Conservation (phyloP, 2,797 vertebrate genomes). For the Lacerta agilis region DNA sequence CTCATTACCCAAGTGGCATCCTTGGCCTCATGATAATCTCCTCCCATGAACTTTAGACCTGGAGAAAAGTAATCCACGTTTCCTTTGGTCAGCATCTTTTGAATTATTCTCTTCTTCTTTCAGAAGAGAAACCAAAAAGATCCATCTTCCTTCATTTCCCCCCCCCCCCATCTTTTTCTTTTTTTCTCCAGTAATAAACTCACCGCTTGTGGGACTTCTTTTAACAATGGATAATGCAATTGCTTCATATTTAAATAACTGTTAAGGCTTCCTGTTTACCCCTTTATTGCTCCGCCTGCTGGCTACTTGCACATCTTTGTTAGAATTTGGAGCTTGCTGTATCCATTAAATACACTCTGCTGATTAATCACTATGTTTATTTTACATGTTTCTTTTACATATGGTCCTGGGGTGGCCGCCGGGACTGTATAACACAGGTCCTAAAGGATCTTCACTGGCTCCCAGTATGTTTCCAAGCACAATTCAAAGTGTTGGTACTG, state of each 20-base stretch:
- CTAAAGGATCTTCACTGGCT: too few species aligned
- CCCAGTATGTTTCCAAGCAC: too few species aligned
- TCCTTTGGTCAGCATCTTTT: constrained; percentile 10
- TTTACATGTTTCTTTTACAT: not conserved
- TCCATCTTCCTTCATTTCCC: not conserved
- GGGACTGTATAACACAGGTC: too few species aligned
- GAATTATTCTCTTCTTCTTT: not conserved
- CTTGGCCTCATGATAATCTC: not conserved
- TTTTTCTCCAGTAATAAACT: not conserved
- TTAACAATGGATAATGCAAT: not conserved
- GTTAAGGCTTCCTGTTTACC: not conserved
- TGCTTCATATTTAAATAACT: not conserved
- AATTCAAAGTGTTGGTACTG: too few species aligned
- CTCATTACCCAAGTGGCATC: not conserved
- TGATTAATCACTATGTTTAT: not conserved
- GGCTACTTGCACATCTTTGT: not conserved
- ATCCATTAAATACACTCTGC: not conserved
- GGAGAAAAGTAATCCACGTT: not conserved
- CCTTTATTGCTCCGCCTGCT: not conserved
- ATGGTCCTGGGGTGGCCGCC: too few species aligned
- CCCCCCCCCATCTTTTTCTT: not conserved
- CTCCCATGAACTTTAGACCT: not conserved
- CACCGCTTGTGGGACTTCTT: not conserved
- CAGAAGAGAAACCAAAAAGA: not conserved
- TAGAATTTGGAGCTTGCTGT: not conserved